A percentile compares a stretch with the other conserved stretches of the same genome.
Evolutionary conservation across 2,113 vertebrate species (phyloP).

Genomic region (Lepus europaeus): DNA sequence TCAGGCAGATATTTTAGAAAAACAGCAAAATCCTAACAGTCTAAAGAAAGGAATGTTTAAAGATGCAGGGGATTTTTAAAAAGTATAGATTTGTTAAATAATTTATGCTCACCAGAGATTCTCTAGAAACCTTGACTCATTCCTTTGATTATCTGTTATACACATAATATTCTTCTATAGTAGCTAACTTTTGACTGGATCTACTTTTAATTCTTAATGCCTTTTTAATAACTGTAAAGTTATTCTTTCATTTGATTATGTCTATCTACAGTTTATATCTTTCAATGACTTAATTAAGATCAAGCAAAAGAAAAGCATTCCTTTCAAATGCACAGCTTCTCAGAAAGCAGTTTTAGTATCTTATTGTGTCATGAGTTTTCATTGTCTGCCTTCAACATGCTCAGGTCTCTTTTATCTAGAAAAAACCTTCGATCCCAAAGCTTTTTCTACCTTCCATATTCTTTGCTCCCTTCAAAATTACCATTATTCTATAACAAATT

Average conservation of each 20-base stretch:
- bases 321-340: neutral
- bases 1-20: neutral
- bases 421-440: neutral
- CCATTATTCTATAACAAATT: neutral
- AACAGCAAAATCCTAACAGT: neutral
- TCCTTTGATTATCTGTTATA: neutral
- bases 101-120: slow-evolving; percentile 10
- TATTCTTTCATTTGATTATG: neutral
- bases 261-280: neutral
- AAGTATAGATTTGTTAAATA: slow-evolving; percentile 10
- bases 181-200: slow-evolving; percentile 4
- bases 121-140: neutral
- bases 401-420: slow-evolving; percentile 15
- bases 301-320: neutral
- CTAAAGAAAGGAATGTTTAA: slow-evolving; percentile 1
- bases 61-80: neutral
- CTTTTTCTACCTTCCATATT: neutral
- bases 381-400: neutral
- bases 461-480: neutral
- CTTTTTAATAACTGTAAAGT: neutral
- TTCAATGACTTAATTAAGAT: neutral
- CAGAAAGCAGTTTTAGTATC: neutral
- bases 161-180: slow-evolving; percentile 9
- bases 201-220: neutral
- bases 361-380: neutral